These are phyloP conservation scores for Microctenopoma lineatum DNA, from an alignment of 2,797 vertebrate genomes.

Conservation along the genomic window DNA sequence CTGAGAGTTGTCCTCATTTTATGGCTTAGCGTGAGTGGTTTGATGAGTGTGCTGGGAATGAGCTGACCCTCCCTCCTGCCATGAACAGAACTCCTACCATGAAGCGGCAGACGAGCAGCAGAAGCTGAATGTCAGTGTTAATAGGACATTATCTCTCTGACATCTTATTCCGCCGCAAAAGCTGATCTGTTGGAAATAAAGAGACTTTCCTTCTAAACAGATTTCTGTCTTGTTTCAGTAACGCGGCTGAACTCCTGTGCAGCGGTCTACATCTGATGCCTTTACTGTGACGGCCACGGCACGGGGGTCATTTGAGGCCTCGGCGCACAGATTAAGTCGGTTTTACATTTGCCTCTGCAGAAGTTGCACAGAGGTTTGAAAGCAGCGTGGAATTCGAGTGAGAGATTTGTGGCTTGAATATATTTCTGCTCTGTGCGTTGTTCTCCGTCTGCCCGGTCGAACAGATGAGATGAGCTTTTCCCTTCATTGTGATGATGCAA, in stretches of 20 bases:
- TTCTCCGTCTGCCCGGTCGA: not conserved
- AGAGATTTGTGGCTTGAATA: not conserved
- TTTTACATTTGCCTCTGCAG: not conserved
- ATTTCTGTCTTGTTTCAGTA: conserved; percentile 7
- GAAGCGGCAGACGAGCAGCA: conserved; percentile 14
- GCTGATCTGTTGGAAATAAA: conserved; percentile 20
- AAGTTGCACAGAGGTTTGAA: not conserved
- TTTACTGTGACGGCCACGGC: not conserved
- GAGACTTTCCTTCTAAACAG: not conserved
- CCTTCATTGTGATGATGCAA: not conserved
- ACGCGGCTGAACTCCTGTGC: not conserved
- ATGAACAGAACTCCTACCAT: conserved; percentile 21
- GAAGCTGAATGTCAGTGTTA: conserved; percentile 32
- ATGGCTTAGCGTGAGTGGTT: conserved; percentile 48
- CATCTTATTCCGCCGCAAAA: conserved; percentile 27
- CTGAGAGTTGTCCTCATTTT: conserved; percentile 49
- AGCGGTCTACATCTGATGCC: not conserved
- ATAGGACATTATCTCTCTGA: conserved; percentile 32
- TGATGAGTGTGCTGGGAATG: conserved; percentile 55
- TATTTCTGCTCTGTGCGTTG: not conserved
- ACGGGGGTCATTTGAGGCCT: not conserved
- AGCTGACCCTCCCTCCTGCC: conserved; percentile 32
- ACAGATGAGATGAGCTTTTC: not conserved
- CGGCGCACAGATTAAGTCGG: not conserved
- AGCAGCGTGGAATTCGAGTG: too few relatives aligned